Conservation (phyloP, 2,888 invertebrate genomes). For the Scaeva pyrastri region DNA sequence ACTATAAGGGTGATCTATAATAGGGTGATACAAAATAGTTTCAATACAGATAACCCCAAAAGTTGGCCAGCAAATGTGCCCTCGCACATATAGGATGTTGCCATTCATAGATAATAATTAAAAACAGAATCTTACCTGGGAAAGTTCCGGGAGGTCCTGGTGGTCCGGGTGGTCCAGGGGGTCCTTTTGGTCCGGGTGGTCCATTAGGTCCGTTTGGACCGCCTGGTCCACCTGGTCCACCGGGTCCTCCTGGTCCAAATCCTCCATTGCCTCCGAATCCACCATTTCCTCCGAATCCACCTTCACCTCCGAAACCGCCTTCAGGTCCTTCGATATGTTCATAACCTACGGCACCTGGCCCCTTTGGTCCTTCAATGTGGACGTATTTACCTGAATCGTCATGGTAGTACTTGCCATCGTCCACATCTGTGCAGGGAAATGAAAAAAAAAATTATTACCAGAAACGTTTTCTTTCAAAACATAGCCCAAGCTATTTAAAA, state of each 20-base stretch:
- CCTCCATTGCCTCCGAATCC: conserved; percentile 78
- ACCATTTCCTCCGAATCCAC: conserved; percentile 80
- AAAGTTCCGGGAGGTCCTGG: conserved; percentile 79
- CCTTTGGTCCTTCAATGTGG: conserved; percentile 83
- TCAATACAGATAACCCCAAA: no score
- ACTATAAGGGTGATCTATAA: no score
- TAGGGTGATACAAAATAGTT: no score
- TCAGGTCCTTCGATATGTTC: conserved; percentile 81
- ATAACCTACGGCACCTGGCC: conserved; percentile 82
- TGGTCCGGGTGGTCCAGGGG: conserved; percentile 80
- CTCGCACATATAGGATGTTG: no score
- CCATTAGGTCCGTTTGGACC: conserved; percentile 80
- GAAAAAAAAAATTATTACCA: conserved; percentile 31
- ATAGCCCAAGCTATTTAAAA: not conserved
- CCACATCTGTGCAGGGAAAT: conserved; percentile 26
- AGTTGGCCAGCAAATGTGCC: no score
- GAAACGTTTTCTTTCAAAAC: not conserved
- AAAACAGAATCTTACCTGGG: conserved; percentile 53
- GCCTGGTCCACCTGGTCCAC: conserved; percentile 78
- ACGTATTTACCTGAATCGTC: conserved; percentile 83
- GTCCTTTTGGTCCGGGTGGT: conserved; percentile 78
- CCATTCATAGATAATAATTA: no score
- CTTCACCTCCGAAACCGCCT: conserved; percentile 81
- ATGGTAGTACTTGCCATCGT: conserved; percentile 81
- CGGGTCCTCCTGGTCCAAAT: conserved; percentile 80